These are phyloP conservation scores for Morphnarchus princeps DNA, from an alignment of 2,113 vertebrate genomes.

Conservation along the genomic window DNA sequence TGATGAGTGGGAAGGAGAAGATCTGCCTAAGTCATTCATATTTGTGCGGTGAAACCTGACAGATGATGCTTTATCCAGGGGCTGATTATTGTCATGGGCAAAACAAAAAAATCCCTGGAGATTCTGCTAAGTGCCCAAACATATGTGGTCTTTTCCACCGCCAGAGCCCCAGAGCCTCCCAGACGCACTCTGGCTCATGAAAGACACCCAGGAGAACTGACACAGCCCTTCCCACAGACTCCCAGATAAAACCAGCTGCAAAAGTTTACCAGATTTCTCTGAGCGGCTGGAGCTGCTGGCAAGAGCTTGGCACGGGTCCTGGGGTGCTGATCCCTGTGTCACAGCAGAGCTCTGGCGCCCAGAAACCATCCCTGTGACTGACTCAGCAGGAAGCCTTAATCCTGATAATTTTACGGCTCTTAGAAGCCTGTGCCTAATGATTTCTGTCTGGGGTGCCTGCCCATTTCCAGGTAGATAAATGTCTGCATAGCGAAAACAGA, in stretches of 20 bases:
- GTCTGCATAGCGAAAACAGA: background rate
- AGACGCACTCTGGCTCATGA: background rate
- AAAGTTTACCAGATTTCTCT: background rate
- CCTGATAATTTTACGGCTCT: constrained; percentile 3
- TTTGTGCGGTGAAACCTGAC: background rate
- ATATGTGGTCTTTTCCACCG: background rate
- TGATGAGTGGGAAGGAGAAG: background rate
- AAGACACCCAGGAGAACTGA: background rate
- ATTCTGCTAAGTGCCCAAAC: background rate
- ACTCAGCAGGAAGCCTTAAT: constrained; percentile 10
- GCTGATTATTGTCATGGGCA: background rate
- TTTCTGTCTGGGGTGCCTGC: constrained; percentile 3
- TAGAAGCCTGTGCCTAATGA: background rate
- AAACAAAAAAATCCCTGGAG: background rate
- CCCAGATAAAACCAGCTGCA: background rate
- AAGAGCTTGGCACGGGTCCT: fast-evolving
- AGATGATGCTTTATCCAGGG: background rate
- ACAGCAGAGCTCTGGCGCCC: background rate
- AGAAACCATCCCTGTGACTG: background rate
- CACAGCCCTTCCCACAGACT: background rate
- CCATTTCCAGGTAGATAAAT: constrained; percentile 41
- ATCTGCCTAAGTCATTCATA: background rate
- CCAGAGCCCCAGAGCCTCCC: background rate
- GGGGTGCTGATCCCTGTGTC: background rate
- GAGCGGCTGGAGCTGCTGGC: background rate